Evolutionary conservation across 1,140 invertebrate species (phyloP), one percentile per base, ranked within the genome.

Genomic region (Philopotamus ludificatus): DNA sequence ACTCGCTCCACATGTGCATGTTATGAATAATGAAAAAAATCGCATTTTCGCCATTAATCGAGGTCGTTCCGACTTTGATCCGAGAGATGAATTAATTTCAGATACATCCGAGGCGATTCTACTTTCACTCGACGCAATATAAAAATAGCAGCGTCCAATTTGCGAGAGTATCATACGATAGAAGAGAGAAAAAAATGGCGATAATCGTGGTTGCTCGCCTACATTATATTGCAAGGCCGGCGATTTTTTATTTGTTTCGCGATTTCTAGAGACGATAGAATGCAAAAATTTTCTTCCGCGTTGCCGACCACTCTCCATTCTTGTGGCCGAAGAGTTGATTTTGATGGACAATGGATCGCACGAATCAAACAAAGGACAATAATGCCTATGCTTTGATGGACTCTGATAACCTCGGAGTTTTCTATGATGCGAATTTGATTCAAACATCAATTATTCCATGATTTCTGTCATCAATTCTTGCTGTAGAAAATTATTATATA

Each of bases 31-130:
- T n/a, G n/a, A n/a, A n/a, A n/a, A n/a, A n/a, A n/a, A 53, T 53
- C 50, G 28, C 15, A 26, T 42, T 23, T 42, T 57, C 54, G 42
- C 28, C 34, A 21, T 57, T 39, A 41, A 57, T 57, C 42, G 54
- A 57, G 54, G 54, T 57, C 54, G 54, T 53, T 22, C 50, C 50
- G 50, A 53, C 21, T 21, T 39, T 57, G 54, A 21, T 34, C 28
- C 4, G 28, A 34, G 12, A 34, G 28, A 34, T 34, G 28, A 34
- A 34, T 34, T 7, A 7, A 34, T 34, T 34, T 34, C n/a, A 7
- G 28, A 26, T 55, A 55, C 20, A 21, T 42, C 39, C 34, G 39
- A 42, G 42, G 54, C 21, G 39, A 57, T 28, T 57, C 54, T 57
- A 57, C 54, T 57, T 57, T 57, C 54, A 41, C 54, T 57, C 28